A percentile compares a stretch with the other conserved stretches of the same genome.
These are phyloP conservation scores for Semnornis frantzii DNA, from an alignment of 2,113 vertebrate genomes.

Conservation along the genomic window DNA sequence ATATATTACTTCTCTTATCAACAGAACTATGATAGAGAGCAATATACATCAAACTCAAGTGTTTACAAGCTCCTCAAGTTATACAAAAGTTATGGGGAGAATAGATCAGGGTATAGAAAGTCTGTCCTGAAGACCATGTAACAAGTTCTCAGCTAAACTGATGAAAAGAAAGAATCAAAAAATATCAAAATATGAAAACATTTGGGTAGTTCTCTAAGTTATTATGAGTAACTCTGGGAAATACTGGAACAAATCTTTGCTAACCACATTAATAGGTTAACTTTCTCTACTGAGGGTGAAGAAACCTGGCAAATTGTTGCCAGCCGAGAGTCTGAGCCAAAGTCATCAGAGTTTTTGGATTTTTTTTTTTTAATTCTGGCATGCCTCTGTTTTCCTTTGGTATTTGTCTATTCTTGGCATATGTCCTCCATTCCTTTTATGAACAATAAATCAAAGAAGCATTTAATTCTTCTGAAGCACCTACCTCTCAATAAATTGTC, in stretches of 20 bases:
- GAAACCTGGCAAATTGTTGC: constrained; percentile 13
- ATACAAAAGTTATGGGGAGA: not conserved
- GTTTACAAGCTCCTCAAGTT: not conserved
- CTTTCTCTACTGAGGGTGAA: not conserved
- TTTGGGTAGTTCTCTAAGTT: not conserved
- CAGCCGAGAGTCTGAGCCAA: not conserved
- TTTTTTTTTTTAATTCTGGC: not conserved
- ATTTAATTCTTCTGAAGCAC: constrained; percentile 30
- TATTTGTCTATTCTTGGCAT: constrained; percentile 17
- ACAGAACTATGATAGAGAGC: not conserved
- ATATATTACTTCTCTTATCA: not conserved
- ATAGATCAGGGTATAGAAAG: not conserved
- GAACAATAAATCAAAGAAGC: constrained; percentile 59
- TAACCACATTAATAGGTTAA: not conserved
- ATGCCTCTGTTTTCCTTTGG: constrained; percentile 5
- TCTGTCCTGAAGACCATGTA: not conserved
- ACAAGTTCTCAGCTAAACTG: not conserved
- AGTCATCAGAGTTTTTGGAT: not conserved
- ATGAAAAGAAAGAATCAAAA: not conserved
- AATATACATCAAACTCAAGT: not conserved
- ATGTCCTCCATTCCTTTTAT: constrained; percentile 1
- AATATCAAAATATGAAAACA: not conserved
- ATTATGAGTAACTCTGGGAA: not conserved
- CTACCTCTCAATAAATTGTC: constrained; percentile 52
- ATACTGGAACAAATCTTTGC: not conserved